Conservation (phyloP, 2,888 invertebrate genomes). For the Lasioglossum pauxillum region DNA sequence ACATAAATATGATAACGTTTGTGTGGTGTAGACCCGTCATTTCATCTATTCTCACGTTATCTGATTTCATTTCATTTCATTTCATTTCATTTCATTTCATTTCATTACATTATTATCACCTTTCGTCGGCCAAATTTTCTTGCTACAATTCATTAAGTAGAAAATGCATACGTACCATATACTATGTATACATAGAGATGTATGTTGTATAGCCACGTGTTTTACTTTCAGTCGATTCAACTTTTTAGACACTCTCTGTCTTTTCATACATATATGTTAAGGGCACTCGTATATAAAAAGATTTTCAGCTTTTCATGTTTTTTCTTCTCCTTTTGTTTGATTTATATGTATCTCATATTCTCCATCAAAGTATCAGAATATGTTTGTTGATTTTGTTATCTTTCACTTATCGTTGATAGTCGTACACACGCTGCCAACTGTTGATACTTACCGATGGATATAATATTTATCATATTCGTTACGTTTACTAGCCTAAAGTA, state of each 20-base stretch:
- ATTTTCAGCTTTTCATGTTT: not conserved
- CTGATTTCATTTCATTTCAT: not conserved
- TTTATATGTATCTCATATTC: not conserved
- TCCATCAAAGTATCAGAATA: not conserved
- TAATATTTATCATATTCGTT: not conserved
- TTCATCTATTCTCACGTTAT: not conserved
- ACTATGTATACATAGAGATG: not conserved
- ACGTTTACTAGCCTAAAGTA: not conserved
- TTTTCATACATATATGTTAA: not conserved
- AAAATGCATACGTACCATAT: not conserved
- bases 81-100: not conserved
- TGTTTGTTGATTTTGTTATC: not conserved
- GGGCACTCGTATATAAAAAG: conserved; percentile 4
- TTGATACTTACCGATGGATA: not conserved
- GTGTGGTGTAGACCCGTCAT: conserved; percentile 1
- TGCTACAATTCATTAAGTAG: not conserved
- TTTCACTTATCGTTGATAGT: not conserved
- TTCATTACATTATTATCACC: not conserved
- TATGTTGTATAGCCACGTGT: not conserved
- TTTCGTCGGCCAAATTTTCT: conserved; percentile 4
- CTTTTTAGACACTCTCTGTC: not conserved
- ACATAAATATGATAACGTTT: conserved; percentile 34
- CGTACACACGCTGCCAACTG: not conserved
- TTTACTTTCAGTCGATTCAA: not conserved
- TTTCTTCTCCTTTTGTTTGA: not conserved